Percentiles rank a stretch among this genome's conserved stretches.
phyloP scores from a whole-genome alignment of 2,113 vertebrate species.

The Furnarius figulus region DNA sequence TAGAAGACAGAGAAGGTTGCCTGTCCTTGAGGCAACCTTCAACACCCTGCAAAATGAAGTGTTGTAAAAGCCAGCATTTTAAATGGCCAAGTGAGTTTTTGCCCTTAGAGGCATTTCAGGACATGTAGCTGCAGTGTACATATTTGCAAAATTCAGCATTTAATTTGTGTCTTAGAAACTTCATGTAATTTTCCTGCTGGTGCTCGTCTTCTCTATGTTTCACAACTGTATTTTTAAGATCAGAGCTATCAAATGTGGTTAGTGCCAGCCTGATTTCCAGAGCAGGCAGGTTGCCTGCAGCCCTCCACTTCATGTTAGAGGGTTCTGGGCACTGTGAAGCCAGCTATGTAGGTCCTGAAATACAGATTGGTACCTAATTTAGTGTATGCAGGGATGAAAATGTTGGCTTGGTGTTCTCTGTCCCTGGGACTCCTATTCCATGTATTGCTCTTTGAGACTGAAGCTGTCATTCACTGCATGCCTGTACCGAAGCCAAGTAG shows the following conservation, averaged over 20 bases:
- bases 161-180: neutral
- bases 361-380: neutral
- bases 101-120: neutral
- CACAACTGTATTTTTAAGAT: neutral
- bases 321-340: neutral
- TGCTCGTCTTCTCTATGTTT: neutral
- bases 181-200: neutral
- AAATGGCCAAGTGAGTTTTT: neutral
- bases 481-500: neutral
- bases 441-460: neutral
- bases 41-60: neutral
- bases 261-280: neutral
- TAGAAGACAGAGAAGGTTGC: neutral
- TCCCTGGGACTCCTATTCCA: neutral
- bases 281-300: neutral
- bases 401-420: neutral
- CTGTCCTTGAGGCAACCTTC: neutral
- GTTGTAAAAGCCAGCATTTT: neutral
- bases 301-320: neutral
- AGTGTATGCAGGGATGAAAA: constrained; percentile 8
- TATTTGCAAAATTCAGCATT: neutral
- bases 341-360: neutral
- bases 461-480: neutral
- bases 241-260: neutral
- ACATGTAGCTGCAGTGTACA: neutral